A percentile compares a stretch with the other conserved stretches of the same genome.
Evolutionary conservation across 2,113 vertebrate species (phyloP).

Genomic region (Isurus oxyrinchus): DNA sequence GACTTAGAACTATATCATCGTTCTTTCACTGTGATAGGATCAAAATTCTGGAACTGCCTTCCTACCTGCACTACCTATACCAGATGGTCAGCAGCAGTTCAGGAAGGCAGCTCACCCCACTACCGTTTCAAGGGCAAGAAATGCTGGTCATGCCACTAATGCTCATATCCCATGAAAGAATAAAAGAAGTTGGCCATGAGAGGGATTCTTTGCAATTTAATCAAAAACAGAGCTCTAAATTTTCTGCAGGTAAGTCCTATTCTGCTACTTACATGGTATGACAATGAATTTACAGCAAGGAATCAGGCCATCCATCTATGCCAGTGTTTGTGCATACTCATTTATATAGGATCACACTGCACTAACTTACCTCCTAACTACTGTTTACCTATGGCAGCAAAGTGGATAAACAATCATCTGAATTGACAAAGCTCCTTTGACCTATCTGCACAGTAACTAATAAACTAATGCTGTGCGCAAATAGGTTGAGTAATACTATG

Average conservation of each 20-base stretch:
- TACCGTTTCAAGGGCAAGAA: too few relatives aligned
- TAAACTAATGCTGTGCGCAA: background rate
- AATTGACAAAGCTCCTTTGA: background rate
- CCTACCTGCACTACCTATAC: too few relatives aligned
- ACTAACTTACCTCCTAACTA: background rate
- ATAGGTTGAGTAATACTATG: background rate
- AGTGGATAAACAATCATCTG: background rate
- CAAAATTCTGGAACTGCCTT: too few relatives aligned
- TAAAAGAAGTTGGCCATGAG: background rate
- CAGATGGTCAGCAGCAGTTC: too few relatives aligned
- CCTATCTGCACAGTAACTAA: background rate
- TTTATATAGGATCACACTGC: background rate
- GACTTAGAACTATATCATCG: too few relatives aligned
- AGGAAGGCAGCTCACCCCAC: too few relatives aligned
- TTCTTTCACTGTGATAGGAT: too few relatives aligned
- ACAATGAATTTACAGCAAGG: background rate
- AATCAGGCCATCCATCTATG: background rate
- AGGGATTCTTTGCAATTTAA: background rate
- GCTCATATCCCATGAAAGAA: too few relatives aligned
- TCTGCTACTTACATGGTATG: background rate
- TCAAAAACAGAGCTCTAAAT: background rate
- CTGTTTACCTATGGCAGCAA: background rate
- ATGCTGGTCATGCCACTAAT: too few relatives aligned
- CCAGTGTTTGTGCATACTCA: background rate
- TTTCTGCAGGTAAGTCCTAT: background rate